phyloP scores from a whole-genome alignment of 2,888 invertebrate species.

The Yponomeuta evonymella region DNA sequence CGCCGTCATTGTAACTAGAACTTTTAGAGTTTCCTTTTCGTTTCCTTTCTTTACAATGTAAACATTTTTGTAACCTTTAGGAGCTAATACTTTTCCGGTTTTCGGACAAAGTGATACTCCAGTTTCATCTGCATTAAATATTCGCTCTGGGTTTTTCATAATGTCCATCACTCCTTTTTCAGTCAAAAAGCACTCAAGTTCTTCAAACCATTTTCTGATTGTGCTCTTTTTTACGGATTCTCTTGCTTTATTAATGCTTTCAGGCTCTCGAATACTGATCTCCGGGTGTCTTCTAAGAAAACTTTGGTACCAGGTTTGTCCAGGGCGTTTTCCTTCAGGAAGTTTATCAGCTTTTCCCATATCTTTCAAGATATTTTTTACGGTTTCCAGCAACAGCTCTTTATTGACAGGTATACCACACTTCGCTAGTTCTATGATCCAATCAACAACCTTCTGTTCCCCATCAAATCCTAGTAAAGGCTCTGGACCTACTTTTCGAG shows the following conservation, averaged over 20 bases:
- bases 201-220: conserved; percentile 15
- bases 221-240: conserved; percentile 17
- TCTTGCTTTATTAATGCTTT: conserved; percentile 21
- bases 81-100: too few relatives aligned
- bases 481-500: conserved; percentile 15
- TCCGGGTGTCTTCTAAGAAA: conserved; percentile 19
- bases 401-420: conserved; percentile 5
- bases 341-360: conserved; percentile 7
- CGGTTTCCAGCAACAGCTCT: background rate
- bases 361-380: conserved; percentile 6
- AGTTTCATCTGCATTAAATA: background rate
- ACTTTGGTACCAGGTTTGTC: conserved; percentile 13
- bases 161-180: background rate
- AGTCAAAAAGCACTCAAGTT: background rate
- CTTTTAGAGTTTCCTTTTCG: too few relatives aligned
- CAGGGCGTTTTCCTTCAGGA: conserved; percentile 14
- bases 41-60: too few relatives aligned
- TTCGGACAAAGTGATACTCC: background rate
- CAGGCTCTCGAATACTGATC: conserved; percentile 20
- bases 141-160: background rate
- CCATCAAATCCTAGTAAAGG: conserved; percentile 20
- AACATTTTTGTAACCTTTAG: too few relatives aligned
- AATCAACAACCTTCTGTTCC: conserved; percentile 19
- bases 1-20: too few relatives aligned
- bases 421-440: conserved; percentile 18